Percentiles rank a stretch among this genome's conserved stretches.
phyloP scores from a whole-genome alignment of 1,140 invertebrate species.

The Orius laevigatus region DNA sequence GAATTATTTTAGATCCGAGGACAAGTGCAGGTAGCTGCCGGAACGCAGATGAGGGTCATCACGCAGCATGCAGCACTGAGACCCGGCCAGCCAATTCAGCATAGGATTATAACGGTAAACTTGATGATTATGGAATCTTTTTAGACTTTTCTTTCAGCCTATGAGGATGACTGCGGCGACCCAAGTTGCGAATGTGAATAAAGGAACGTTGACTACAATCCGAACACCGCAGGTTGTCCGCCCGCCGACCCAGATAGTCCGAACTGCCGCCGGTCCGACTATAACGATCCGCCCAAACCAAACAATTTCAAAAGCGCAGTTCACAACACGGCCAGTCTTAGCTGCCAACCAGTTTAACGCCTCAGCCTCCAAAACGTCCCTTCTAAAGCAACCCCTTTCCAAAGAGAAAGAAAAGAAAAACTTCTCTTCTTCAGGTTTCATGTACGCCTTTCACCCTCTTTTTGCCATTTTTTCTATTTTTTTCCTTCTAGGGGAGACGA shows the following conservation, averaged over 20 bases:
- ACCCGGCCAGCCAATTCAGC: conserved; percentile 22
- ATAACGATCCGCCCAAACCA: conserved; percentile 12
- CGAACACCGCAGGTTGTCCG: conserved; percentile 22
- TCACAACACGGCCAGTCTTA: conserved; percentile 11
- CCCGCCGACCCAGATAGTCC: conserved; percentile 14
- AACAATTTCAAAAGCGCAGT: conserved; percentile 14
- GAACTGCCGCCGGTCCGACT: conserved; percentile 13
- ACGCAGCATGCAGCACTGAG: conserved; percentile 19
- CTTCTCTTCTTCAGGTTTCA: conserved; percentile 35
- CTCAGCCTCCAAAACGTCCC: conserved; percentile 19
- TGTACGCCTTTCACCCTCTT: conserved; percentile 24
- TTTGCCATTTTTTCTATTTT: conserved; percentile 2
- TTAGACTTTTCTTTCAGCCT: conserved; percentile 23
- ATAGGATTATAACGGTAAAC: conserved; percentile 24
- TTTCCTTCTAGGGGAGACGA: conserved; percentile 65
- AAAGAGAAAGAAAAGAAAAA: conserved; percentile 49
- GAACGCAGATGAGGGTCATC: conserved; percentile 22
- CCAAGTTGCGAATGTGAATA: conserved; percentile 19
- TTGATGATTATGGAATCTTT: neutral
- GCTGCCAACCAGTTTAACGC: conserved; percentile 4
- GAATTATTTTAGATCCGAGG: conserved; percentile 12
- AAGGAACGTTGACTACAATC: conserved; percentile 26
- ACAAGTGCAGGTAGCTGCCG: conserved; percentile 14
- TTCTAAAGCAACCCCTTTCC: conserved; percentile 20
- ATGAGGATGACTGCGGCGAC: conserved; percentile 33